phyloP scores from a whole-genome alignment of 2,797 vertebrate genomes.

The Argya squamiceps region DNA sequence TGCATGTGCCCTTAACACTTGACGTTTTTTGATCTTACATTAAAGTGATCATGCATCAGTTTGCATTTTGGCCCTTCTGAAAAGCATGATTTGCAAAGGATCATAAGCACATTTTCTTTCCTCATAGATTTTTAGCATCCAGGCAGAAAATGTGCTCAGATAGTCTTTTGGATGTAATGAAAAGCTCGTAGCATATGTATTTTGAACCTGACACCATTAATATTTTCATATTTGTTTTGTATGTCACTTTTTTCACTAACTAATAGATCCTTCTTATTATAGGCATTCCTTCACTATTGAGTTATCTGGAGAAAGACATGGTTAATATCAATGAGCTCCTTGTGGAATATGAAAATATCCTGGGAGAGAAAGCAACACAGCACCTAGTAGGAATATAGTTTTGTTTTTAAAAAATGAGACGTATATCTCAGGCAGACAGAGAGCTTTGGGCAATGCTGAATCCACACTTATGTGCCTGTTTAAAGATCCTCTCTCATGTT shows the following conservation, averaged over 20 bases:
- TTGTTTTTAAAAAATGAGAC: neutral
- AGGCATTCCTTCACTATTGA: neutral
- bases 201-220: constrained; percentile 3
- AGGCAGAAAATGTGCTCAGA: constrained; percentile 22
- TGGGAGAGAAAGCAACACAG: neutral
- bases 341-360: neutral
- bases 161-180: neutral
- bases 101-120: constrained; percentile 16
- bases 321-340: neutral
- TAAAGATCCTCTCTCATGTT: neutral
- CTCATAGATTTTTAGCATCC: constrained; percentile 41
- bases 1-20: neutral
- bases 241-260: constrained; percentile 18
- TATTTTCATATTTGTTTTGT: constrained; percentile 27
- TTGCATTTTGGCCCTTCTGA: constrained; percentile 29
- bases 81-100: constrained; percentile 5
- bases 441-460: neutral
- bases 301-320: neutral
- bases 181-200: constrained; percentile 17
- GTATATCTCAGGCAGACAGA: neutral
- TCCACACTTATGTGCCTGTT: neutral
- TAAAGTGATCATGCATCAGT: neutral
- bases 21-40: neutral
- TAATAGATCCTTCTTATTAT: constrained; percentile 19
- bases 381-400: neutral